These are phyloP conservation scores for Halisarca cf. caerulea DNA, from an alignment of 37 sponge, comb jelly and placozoan genomes.

Conservation along the genomic window DNA sequence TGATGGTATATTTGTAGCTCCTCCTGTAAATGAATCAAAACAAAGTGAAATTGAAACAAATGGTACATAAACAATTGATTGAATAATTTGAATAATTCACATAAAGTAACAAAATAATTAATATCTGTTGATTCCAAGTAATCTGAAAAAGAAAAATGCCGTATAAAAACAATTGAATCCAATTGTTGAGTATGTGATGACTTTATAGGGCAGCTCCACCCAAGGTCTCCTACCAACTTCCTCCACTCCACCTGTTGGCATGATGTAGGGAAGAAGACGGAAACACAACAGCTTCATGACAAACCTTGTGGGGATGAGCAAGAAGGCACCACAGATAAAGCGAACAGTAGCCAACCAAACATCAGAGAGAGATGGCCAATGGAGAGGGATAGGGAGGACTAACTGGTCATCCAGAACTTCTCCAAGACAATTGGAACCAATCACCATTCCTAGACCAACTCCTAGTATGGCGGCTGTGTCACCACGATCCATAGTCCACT, in stretches of 20 bases:
- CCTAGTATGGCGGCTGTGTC: conserved; percentile 89
- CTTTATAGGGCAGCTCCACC: conserved; percentile 88
- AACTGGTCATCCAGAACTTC: conserved; percentile 59
- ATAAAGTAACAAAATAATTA: too few species aligned
- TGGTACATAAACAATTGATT: too few species aligned
- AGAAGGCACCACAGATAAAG: conserved; percentile 74
- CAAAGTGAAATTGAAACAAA: too few species aligned
- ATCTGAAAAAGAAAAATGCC: background rate
- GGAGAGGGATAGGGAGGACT: conserved; percentile 46
- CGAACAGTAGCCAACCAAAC: conserved; percentile 58
- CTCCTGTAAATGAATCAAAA: too few species aligned
- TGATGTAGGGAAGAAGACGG: conserved; percentile 73
- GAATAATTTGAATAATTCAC: too few species aligned
- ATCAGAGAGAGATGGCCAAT: conserved; percentile 38
- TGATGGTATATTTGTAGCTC: too few species aligned
- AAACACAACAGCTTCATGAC: conserved; percentile 84
- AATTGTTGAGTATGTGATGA: conserved; percentile 74
- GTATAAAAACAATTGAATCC: conserved; percentile 68
- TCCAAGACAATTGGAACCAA: conserved; percentile 39
- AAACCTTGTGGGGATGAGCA: conserved; percentile 74
- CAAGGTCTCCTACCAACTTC: conserved; percentile 69
- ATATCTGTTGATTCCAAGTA: conserved; percentile 11
- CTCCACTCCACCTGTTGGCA: conserved; percentile 81
- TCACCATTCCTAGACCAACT: conserved; percentile 38
- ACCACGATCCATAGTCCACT: conserved; percentile 87